Conservation (phyloP, 1,140 invertebrate species). For the Eumeta japonica region DNA sequence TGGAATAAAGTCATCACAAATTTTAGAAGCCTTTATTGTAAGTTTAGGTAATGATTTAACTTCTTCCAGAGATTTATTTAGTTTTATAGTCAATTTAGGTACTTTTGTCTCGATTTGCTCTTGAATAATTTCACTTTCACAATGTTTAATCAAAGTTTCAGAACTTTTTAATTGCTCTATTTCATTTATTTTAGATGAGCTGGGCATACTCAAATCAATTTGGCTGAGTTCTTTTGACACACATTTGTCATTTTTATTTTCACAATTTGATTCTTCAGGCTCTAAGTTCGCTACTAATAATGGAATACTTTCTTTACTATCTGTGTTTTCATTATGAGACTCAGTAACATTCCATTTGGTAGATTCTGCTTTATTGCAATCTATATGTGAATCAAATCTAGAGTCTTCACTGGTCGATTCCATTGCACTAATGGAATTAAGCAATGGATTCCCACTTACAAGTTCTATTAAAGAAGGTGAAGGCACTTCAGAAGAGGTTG, state of each 20-base stretch:
- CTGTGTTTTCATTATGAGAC: too few species aligned
- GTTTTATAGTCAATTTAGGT: constrained; percentile 48
- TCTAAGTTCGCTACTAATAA: too few species aligned
- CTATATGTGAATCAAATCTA: too few species aligned
- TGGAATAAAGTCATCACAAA: constrained; percentile 31
- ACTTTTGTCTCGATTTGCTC: constrained; percentile 19
- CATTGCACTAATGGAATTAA: constrained; percentile 5
- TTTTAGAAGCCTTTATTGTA: constrained; percentile 46
- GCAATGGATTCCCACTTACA: background rate
- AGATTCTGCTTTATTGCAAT: too few species aligned
- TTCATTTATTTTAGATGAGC: background rate
- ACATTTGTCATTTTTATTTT: too few species aligned
- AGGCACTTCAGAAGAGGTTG: constrained; percentile 36
- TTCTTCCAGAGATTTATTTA: constrained; percentile 34
- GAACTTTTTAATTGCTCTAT: constrained; percentile 3
- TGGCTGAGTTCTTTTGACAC: too few species aligned
- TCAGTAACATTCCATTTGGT: too few species aligned
- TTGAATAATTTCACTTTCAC: constrained; percentile 4
- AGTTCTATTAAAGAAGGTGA: constrained; percentile 7
- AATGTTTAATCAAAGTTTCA: constrained; percentile 1
- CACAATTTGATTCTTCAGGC: too few species aligned
- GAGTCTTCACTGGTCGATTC: too few species aligned
- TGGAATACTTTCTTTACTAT: too few species aligned
- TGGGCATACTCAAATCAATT: background rate
- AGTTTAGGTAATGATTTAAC: constrained; percentile 41